phyloP scores from a whole-genome alignment of 2,797 vertebrate species.

The Manis pentadactyla region DNA sequence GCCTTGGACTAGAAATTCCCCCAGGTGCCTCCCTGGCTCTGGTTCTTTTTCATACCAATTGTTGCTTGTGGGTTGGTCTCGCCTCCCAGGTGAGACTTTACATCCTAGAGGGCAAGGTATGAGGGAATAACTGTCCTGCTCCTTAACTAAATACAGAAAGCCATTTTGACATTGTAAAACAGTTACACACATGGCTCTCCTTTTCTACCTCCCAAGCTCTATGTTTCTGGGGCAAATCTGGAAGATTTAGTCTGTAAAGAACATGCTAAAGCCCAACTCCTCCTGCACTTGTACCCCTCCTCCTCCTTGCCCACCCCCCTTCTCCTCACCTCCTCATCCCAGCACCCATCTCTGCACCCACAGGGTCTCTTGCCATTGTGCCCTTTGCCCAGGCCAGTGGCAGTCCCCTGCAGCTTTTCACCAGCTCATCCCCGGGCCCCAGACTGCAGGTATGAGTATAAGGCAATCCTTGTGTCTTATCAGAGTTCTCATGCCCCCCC shows the following conservation, averaged over 20 bases:
- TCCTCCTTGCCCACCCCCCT: neutral
- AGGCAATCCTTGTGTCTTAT: neutral
- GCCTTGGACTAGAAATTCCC: conserved; percentile 30
- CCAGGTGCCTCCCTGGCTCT: neutral
- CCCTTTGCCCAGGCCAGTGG: neutral
- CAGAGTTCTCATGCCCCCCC: neutral
- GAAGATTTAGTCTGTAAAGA: neutral
- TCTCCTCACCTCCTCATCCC: neutral
- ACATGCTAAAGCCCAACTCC: neutral
- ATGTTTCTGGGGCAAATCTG: neutral
- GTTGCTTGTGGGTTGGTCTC: conserved; percentile 24
- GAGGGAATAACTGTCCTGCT: neutral
- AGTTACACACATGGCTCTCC: neutral
- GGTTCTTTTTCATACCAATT: conserved; percentile 34
- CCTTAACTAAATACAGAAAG: neutral
- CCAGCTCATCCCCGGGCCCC: neutral
- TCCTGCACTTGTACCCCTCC: neutral
- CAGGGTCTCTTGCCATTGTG: neutral
- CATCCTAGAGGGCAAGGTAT: conserved; percentile 51
- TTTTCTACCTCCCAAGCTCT: neutral
- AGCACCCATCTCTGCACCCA: neutral
- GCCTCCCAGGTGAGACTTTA: conserved; percentile 31
- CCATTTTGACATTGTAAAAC: neutral
- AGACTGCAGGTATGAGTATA: accelerated
- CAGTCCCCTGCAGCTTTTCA: neutral